Conservation (phyloP, 1,140 invertebrate species). For the Drosophila prosaltans region DNA sequence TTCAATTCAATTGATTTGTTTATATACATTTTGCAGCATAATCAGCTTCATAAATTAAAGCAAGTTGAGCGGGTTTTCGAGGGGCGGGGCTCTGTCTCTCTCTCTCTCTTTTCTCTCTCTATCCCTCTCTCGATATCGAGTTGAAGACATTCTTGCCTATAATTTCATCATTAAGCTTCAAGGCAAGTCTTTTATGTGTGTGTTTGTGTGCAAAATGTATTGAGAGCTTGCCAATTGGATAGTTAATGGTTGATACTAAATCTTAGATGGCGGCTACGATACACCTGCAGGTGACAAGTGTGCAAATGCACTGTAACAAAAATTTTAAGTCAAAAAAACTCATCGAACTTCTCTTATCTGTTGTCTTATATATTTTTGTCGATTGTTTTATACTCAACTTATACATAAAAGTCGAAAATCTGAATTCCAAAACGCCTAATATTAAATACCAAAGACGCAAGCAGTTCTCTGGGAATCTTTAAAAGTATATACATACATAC, state of each 20-base stretch:
- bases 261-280: constrained; percentile 12
- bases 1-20: constrained; percentile 72
- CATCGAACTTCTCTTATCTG: not conserved
- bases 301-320: constrained; percentile 2
- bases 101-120: too few relatives aligned
- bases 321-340: not conserved
- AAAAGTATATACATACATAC: too few relatives aligned
- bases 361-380: too few relatives aligned
- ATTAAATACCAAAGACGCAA: too few relatives aligned
- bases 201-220: constrained; percentile 12
- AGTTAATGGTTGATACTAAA: constrained; percentile 18
- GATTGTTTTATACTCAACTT: too few relatives aligned
- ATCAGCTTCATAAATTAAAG: constrained; percentile 71
- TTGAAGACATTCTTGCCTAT: constrained; percentile 37
- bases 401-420: too few relatives aligned
- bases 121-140: constrained; percentile 17
- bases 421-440: too few relatives aligned
- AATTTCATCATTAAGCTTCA: constrained; percentile 64
- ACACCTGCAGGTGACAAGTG: constrained; percentile 19
- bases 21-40: constrained; percentile 47
- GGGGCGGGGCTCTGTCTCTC: constrained; percentile 44
- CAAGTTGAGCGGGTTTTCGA: constrained; percentile 39
- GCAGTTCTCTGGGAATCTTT: too few relatives aligned
- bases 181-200: constrained; percentile 19
- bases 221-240: constrained; percentile 35